Conservation (phyloP, 2,113 vertebrate species). For the Oreochromis niloticus region DNA sequence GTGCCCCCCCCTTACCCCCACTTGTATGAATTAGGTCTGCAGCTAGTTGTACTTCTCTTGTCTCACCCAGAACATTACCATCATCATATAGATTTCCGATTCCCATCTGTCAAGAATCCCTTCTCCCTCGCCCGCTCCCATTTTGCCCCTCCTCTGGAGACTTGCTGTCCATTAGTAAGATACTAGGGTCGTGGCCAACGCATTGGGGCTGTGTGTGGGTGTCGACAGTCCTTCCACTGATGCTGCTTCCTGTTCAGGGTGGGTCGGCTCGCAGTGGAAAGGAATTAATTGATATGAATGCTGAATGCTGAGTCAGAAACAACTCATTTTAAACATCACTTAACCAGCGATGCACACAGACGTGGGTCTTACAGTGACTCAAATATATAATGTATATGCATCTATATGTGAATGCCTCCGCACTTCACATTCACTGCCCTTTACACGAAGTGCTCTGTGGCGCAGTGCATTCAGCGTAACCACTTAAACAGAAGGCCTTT, state of each 20-base stretch:
- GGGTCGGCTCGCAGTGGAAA: background rate
- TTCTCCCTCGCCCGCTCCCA: background rate
- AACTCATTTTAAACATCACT: background rate
- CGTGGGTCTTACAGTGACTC: background rate
- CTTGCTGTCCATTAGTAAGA: conserved; percentile 66
- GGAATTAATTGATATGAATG: background rate
- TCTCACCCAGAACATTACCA: background rate
- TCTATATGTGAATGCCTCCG: background rate
- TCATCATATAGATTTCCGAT: conserved; percentile 25
- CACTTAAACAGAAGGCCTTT: background rate
- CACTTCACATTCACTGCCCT: background rate
- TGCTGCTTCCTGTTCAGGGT: conserved; percentile 32
- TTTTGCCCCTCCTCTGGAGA: conserved; percentile 42
- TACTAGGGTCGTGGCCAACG: conserved; percentile 6
- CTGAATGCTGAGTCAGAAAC: background rate
- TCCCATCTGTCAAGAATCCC: conserved; percentile 13
- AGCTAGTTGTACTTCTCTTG: background rate
- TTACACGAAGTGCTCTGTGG: background rate
- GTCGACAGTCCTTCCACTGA: conserved; percentile 12
- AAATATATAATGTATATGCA: background rate
- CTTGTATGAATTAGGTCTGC: conserved; percentile 8
- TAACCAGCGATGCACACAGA: background rate
- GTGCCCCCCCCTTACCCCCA: background rate
- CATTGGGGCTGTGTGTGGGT: background rate
- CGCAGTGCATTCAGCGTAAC: background rate